phyloP scores from a whole-genome alignment of 2,113 vertebrate species.

The Cebidichthys violaceus region DNA sequence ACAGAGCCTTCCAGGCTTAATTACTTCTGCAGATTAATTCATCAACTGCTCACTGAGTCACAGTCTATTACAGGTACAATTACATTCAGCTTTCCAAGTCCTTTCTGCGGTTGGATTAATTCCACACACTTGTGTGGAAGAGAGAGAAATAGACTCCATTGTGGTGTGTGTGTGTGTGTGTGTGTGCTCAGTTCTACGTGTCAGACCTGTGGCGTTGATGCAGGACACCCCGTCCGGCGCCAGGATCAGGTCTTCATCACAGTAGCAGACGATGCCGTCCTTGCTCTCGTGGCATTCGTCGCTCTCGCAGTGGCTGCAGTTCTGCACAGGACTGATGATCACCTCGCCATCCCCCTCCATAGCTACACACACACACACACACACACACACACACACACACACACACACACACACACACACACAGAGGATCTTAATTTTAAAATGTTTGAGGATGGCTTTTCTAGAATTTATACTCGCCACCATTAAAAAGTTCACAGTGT shows the following conservation, averaged over 20 bases:
- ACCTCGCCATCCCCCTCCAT: slow-evolving; percentile 96
- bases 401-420: slow-evolving; percentile 6
- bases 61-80: slow-evolving; percentile 70
- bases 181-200: neutral
- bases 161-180: slow-evolving; percentile 6
- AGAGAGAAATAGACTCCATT: slow-evolving; percentile 4
- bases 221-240: slow-evolving; percentile 91
- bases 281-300: slow-evolving; percentile 89
- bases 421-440: slow-evolving; percentile 17
- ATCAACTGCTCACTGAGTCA: slow-evolving; percentile 56
- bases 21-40: slow-evolving; percentile 64
- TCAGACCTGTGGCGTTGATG: slow-evolving; percentile 78
- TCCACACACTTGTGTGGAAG: slow-evolving; percentile 23
- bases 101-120: slow-evolving; percentile 33
- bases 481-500: slow-evolving; percentile 6
- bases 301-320: slow-evolving; percentile 97
- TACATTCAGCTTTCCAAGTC: slow-evolving; percentile 46
- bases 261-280: slow-evolving; percentile 90
- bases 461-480: neutral
- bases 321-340: slow-evolving; percentile 91
- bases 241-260: slow-evolving; percentile 88
- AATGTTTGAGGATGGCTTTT: neutral
- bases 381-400: slow-evolving; percentile 30
- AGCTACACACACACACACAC: slow-evolving; percentile 75
- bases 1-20: slow-evolving; percentile 62